These are phyloP conservation scores for Epiblema foenella DNA, from an alignment of 2,888 invertebrate species.

Conservation along the genomic window DNA sequence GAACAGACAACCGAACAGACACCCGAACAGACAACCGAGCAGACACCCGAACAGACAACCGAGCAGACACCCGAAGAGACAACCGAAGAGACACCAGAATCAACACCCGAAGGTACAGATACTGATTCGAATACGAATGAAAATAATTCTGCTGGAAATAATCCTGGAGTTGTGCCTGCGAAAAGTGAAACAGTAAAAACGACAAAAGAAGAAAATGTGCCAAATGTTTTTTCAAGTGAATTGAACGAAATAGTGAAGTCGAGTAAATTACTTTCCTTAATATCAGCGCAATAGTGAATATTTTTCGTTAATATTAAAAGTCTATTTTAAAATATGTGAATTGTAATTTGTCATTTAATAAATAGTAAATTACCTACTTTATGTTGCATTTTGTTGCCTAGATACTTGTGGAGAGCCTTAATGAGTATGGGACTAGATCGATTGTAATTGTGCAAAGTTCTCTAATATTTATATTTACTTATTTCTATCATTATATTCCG, in stretches of 20 bases:
- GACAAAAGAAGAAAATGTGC: constrained; percentile 7
- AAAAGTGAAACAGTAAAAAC: background rate
- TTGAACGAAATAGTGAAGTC: constrained; percentile 12
- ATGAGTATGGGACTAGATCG: no score
- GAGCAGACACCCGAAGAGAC: no score
- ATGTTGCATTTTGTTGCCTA: background rate
- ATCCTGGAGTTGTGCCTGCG: background rate
- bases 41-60: no score
- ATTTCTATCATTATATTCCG: no score
- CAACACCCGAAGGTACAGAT: background rate
- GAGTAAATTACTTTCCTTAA: constrained; percentile 19
- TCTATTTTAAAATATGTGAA: background rate
- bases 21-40: no score
- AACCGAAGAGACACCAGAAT: background rate
- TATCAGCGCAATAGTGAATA: constrained; percentile 12
- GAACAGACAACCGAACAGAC: no score
- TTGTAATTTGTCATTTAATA: background rate
- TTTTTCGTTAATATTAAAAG: background rate
- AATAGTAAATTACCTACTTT: background rate
- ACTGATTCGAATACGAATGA: background rate
- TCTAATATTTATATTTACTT: no score
- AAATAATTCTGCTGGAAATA: background rate
- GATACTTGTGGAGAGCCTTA: no score
- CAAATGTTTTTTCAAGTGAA: background rate
- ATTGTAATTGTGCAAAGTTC: no score